Percentiles rank a stretch among this genome's conserved stretches.
Conservation (phyloP, 2,888 invertebrate genomes). For the Acleris laterana region DNA sequence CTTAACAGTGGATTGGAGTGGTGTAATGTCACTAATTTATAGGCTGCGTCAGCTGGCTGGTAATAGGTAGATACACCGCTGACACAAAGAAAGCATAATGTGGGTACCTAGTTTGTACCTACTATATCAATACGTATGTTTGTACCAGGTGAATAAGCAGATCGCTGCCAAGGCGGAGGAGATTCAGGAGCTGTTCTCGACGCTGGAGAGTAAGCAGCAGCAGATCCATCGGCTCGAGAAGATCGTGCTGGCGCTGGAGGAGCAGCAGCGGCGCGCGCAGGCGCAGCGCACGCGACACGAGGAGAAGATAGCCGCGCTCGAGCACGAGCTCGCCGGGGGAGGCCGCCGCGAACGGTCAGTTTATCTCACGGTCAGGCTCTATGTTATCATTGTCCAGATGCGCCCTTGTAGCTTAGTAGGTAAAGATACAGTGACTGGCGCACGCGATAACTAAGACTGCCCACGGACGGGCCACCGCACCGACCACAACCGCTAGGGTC, state of each 20-base stretch:
- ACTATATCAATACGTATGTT: neutral
- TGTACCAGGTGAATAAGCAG: slow-evolving; percentile 75
- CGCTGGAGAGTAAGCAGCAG: slow-evolving; percentile 81
- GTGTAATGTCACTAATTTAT: too few species aligned
- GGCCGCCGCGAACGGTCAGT: slow-evolving; percentile 67
- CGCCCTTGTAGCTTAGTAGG: neutral
- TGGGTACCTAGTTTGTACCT: neutral
- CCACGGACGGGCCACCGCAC: too few species aligned
- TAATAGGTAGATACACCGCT: too few species aligned
- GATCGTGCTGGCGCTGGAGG: slow-evolving; percentile 82
- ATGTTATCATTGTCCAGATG: neutral
- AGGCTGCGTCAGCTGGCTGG: too few species aligned
- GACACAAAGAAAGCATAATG: too few species aligned
- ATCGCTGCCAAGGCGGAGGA: slow-evolving; percentile 80
- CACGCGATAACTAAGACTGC: too few species aligned
- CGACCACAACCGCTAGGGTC: too few species aligned
- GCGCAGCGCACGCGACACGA: slow-evolving; percentile 85
- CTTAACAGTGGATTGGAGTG: too few species aligned
- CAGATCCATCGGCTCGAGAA: slow-evolving; percentile 83
- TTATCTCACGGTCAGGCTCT: too few species aligned
- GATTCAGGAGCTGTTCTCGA: slow-evolving; percentile 78
- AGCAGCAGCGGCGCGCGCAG: slow-evolving; percentile 83
- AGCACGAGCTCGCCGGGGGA: slow-evolving; percentile 76
- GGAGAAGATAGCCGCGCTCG: slow-evolving; percentile 83
- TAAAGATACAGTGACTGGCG: too few species aligned